Evolutionary conservation across 2,797 vertebrate species (phyloP).

Genomic region (Pyrocephalus nanus): DNA sequence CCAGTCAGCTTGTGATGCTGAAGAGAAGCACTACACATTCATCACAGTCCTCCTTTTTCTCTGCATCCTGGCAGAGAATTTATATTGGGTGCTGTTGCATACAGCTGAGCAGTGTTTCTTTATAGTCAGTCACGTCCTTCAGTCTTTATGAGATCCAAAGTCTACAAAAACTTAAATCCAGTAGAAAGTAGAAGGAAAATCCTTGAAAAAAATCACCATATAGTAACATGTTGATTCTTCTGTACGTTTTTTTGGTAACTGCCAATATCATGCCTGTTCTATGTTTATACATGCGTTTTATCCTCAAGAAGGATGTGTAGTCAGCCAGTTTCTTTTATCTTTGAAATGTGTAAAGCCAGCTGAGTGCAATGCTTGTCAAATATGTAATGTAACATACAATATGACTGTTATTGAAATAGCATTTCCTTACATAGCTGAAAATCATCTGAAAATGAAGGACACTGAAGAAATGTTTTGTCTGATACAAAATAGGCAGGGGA

Average conservation of each 20-base stretch:
- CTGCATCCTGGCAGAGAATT: neutral
- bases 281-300: neutral
- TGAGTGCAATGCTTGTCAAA: neutral
- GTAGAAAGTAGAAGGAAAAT: neutral
- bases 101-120: neutral
- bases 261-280: neutral
- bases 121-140: neutral
- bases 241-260: fast-evolving
- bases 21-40: neutral
- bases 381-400: neutral
- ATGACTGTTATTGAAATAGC: neutral
- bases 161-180: neutral
- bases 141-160: neutral
- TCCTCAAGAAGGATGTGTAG: neutral
- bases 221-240: neutral
- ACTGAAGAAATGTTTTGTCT: neutral
- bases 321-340: neutral
- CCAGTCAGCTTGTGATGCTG: neutral
- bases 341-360: neutral
- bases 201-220: neutral
- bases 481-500: neutral
- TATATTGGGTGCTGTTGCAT: neutral
- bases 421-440: neutral
- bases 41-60: neutral
- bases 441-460: neutral